phyloP scores from a whole-genome alignment of 2,888 invertebrate genomes.

The Quadroppia sp. region DNA sequence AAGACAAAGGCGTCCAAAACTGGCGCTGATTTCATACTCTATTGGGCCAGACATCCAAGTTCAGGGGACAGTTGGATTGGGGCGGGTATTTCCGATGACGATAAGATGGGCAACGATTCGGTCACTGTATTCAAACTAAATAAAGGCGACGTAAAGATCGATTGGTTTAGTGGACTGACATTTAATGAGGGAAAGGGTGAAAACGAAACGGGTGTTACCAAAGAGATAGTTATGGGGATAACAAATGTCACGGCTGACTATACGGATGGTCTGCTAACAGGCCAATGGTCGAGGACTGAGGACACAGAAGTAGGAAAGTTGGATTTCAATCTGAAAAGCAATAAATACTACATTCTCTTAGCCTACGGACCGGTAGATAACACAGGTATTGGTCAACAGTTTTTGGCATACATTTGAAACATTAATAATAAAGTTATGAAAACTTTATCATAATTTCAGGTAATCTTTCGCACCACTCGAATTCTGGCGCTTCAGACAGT shows the following conservation, averaged over 20 bases:
- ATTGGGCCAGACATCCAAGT: background rate
- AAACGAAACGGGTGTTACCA: too few species aligned
- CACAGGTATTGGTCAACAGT: background rate
- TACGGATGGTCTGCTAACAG: background rate
- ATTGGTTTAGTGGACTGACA: background rate
- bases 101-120: background rate
- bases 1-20: background rate
- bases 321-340: background rate
- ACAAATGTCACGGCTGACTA: background rate
- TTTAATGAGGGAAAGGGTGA: background rate
- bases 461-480: too few species aligned
- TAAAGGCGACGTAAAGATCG: background rate
- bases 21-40: background rate
- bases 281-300: background rate
- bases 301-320: background rate
- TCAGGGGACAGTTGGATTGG: background rate
- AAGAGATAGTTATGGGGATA: background rate
- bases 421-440: background rate
- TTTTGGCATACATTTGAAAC: background rate
- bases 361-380: slow-evolving; percentile 10
- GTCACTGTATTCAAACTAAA: background rate
- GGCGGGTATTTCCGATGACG: background rate
- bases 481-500: background rate
- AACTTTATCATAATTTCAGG: background rate
- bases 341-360: background rate